Evolutionary conservation across 2,113 vertebrate species (phyloP).

Genomic region (Calypte anna): DNA sequence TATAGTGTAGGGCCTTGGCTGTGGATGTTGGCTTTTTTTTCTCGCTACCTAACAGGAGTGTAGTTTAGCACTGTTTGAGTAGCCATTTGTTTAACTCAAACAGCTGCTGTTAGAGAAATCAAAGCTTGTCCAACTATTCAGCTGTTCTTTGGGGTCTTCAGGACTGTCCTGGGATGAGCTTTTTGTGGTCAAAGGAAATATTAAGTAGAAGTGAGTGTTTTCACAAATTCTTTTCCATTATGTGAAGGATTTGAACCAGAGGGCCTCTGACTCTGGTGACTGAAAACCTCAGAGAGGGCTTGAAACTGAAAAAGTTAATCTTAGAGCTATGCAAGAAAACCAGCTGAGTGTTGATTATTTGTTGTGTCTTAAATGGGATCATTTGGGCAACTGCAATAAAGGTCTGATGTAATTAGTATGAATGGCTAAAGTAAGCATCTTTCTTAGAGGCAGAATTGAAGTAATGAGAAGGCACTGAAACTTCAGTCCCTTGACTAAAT

Average conservation of each 20-base stretch:
- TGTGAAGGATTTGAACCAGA: background rate
- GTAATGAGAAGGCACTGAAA: background rate
- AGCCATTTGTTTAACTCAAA: background rate
- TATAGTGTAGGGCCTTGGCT: background rate
- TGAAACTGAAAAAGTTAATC: background rate
- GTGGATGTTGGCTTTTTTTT: background rate
- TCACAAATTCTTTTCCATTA: background rate
- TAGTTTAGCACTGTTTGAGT: background rate
- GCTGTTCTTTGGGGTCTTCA: background rate
- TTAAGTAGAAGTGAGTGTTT: background rate
- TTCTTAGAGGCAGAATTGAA: background rate
- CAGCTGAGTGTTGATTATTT: background rate
- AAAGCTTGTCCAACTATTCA: background rate
- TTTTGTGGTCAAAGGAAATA: background rate
- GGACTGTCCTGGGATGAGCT: background rate
- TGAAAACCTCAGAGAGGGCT: background rate
- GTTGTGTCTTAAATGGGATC: background rate
- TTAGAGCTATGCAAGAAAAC: background rate
- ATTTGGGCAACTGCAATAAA: background rate
- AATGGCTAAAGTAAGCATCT: background rate
- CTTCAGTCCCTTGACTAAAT: background rate
- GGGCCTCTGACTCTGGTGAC: background rate
- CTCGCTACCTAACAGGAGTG: background rate
- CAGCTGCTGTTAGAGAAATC: background rate
- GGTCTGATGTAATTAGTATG: background rate